These are phyloP conservation scores for Sinohyriopsis cumingii DNA, from an alignment of 2,888 invertebrate genomes.

Conservation along the genomic window DNA sequence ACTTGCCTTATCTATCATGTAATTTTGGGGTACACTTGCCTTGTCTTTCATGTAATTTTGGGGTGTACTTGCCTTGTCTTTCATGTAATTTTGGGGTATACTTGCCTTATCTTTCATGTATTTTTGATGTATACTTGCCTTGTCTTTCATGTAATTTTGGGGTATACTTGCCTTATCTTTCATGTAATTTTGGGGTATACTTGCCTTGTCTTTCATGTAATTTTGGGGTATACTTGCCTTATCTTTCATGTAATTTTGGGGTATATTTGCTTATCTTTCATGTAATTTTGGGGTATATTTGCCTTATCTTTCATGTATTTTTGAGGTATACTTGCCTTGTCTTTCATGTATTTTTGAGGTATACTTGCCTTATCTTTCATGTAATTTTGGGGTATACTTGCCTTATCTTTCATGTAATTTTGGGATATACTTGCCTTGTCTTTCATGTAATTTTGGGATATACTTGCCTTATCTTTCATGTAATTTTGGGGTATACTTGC, in stretches of 20 bases:
- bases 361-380: constrained; percentile 79
- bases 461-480: neutral
- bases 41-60: constrained; percentile 79
- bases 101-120: constrained; percentile 79
- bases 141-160: neutral
- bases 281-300: constrained; percentile 1
- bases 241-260: constrained; percentile 78
- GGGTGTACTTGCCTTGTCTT: too few relatives aligned
- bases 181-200: neutral
- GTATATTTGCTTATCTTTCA: neutral
- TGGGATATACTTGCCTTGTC: constrained; percentile 77
- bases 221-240: constrained; percentile 69
- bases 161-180: constrained; percentile 78
- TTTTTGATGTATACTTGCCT: too few relatives aligned
- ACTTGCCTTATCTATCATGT: neutral
- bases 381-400: too few relatives aligned
- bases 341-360: neutral
- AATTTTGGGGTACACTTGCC: constrained; percentile 36
- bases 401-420: neutral
- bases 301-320: constrained; percentile 79
- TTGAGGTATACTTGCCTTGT: too few relatives aligned
- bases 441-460: too few relatives aligned
- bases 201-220: neutral
- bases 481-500: constrained; percentile 31
- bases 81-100: neutral